Evolutionary conservation across 2,797 vertebrate species (phyloP).

Genomic region (Threskiornis aethiopicus): DNA sequence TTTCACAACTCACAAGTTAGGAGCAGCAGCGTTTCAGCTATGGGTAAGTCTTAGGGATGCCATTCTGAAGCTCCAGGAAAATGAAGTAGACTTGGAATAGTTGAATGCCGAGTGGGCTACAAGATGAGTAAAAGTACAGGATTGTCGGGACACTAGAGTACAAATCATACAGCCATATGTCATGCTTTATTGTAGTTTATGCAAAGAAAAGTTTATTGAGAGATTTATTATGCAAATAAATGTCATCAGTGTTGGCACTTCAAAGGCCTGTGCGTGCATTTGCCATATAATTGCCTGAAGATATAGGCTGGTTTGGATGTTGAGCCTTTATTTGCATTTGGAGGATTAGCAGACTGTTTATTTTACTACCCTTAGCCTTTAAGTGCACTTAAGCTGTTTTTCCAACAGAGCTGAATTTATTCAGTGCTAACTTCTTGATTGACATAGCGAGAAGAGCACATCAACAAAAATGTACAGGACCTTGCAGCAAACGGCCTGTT

Average conservation of each 20-base stretch:
- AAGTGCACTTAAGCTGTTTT: conserved; percentile 53
- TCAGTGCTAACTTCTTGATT: conserved; percentile 31
- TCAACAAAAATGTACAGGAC: background rate
- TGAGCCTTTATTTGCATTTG: conserved; percentile 46
- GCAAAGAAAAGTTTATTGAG: background rate
- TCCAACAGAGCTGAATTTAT: conserved; percentile 26
- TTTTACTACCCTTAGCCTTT: conserved; percentile 23
- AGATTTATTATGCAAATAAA: conserved; percentile 30
- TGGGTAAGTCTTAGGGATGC: background rate
- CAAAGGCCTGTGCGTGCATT: background rate
- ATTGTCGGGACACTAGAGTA: background rate
- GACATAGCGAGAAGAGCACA: background rate
- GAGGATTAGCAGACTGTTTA: conserved; percentile 51
- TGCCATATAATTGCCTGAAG: conserved; percentile 15
- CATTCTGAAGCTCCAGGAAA: background rate
- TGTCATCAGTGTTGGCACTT: conserved; percentile 9
- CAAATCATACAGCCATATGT: accelerated
- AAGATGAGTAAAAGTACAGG: background rate
- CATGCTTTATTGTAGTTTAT: background rate
- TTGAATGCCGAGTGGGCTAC: background rate
- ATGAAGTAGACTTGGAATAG: background rate
- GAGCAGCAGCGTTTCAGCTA: background rate
- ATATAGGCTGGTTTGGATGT: background rate
- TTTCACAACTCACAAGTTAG: background rate
- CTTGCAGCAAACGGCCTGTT: background rate